Percentiles rank a stretch among this genome's conserved stretches.
Conservation (phyloP, 2,113 vertebrate species). For the Tenrec ecaudatus region DNA sequence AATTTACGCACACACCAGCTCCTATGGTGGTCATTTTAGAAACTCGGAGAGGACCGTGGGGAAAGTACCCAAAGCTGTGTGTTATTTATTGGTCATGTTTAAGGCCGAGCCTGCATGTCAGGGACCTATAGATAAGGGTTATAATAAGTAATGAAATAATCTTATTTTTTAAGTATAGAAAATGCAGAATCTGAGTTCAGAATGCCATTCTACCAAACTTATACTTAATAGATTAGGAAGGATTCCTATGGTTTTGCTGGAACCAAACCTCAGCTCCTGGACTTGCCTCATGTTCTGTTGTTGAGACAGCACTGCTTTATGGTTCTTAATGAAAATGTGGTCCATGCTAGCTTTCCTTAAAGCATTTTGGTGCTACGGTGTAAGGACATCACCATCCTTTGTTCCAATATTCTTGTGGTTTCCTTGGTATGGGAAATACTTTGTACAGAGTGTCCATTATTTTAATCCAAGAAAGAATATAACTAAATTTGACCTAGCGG, state of each 20-base stretch:
- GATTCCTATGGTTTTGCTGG: conserved; percentile 1
- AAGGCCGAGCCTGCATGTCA: neutral
- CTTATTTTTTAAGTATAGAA: neutral
- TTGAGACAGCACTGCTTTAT: neutral
- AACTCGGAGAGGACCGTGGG: too few relatives aligned
- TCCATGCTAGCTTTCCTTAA: neutral
- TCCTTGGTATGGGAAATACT: conserved; percentile 52
- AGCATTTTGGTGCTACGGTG: neutral
- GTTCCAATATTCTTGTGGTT: conserved; percentile 20
- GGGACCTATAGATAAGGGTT: neutral
- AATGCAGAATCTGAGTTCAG: conserved; percentile 25
- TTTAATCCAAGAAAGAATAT: conserved; percentile 51
- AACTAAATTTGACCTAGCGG: conserved; percentile 57
- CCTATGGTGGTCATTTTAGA: neutral
- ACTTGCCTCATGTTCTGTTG: neutral
- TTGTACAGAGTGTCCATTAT: conserved; percentile 53
- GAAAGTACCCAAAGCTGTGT: neutral
- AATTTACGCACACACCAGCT: neutral
- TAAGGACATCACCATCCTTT: neutral
- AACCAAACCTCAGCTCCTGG: neutral
- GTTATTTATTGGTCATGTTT: neutral
- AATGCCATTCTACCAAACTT: conserved; percentile 28
- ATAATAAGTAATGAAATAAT: too few relatives aligned
- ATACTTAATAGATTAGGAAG: neutral
- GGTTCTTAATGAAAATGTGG: conserved; percentile 12